Conservation (phyloP, 2,888 invertebrate species). For the Eretmocerus hayati region DNA sequence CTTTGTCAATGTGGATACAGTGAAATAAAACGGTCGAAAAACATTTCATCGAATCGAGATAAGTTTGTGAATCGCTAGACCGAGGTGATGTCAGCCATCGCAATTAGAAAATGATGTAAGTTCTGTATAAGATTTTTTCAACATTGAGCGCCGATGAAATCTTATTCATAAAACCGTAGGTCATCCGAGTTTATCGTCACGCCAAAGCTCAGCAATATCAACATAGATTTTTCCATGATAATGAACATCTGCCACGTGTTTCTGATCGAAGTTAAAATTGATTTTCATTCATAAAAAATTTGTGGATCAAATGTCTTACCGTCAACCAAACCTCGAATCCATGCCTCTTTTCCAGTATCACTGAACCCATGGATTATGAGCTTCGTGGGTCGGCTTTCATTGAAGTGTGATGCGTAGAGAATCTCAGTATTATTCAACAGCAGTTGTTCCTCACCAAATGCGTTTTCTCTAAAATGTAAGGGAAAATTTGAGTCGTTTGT, state of each 20-base stretch:
- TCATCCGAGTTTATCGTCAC: constrained; percentile 19
- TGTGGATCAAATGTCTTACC: constrained; percentile 23
- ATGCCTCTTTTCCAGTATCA: constrained; percentile 38
- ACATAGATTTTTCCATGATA: constrained; percentile 4
- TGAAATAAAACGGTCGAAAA: too few relatives aligned
- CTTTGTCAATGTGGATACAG: too few relatives aligned
- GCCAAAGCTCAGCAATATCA: constrained; percentile 20
- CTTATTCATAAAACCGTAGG: constrained; percentile 13
- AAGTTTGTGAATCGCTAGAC: too few relatives aligned
- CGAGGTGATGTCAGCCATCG: constrained; percentile 10
- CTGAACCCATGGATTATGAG: constrained; percentile 38
- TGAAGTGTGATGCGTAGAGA: constrained; percentile 39
- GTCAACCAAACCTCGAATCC: constrained; percentile 35
- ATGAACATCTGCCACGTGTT: constrained; percentile 15
- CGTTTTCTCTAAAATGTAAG: constrained; percentile 31
- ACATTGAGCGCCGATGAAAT: constrained; percentile 14
- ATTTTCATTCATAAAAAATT: background rate
- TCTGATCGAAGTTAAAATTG: background rate
- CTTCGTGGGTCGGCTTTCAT: constrained; percentile 38
- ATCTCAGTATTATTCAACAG: constrained; percentile 36
- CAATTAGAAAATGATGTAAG: constrained; percentile 14
- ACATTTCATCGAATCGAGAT: too few relatives aligned
- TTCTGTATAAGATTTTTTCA: constrained; percentile 14
- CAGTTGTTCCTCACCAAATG: constrained; percentile 37
- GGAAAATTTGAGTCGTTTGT: too few relatives aligned